Evolutionary conservation across 1,140 invertebrate genomes (phyloP).

Genomic region (Oncopeltus fasciatus): DNA sequence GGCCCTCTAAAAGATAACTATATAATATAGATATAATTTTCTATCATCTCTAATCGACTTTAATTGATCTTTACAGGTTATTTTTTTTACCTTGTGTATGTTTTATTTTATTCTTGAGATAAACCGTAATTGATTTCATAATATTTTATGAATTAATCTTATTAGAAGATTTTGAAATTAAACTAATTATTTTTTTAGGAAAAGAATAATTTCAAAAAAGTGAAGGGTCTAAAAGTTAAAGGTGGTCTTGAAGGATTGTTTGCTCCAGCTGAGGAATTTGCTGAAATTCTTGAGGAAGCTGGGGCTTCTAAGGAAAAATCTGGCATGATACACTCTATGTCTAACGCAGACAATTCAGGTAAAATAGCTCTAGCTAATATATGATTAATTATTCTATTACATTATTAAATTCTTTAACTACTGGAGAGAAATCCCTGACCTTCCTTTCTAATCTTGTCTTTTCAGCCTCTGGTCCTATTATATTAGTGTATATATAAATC

Average conservation of each 20-base stretch:
- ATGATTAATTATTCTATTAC: not conserved
- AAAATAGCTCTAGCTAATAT: not conserved
- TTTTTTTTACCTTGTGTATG: too few relatives aligned
- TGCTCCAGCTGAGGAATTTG: constrained; percentile 58
- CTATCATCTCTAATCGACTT: too few relatives aligned
- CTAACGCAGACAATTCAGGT: constrained; percentile 47
- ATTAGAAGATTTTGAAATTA: too few relatives aligned
- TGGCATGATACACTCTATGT: constrained; percentile 44
- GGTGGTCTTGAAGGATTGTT: constrained; percentile 31
- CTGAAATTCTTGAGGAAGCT: constrained; percentile 51
- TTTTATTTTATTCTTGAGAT: too few relatives aligned
- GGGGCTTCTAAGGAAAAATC: constrained; percentile 40
- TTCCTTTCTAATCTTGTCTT: not conserved
- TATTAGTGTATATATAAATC: not conserved
- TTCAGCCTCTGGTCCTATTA: not conserved
- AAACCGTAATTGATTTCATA: too few relatives aligned
- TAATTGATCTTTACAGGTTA: too few relatives aligned
- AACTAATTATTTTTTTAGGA: not conserved
- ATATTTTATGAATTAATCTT: too few relatives aligned
- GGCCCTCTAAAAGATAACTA: too few relatives aligned
- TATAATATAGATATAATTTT: too few relatives aligned
- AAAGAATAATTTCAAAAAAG: constrained; percentile 13
- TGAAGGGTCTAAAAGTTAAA: constrained; percentile 20
- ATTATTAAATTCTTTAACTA: not conserved
- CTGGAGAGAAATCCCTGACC: not conserved